A percentile compares a stretch with the other conserved stretches of the same genome.
phyloP scores from a whole-genome alignment of 2,113 vertebrate genomes.

The Gallinago media region DNA sequence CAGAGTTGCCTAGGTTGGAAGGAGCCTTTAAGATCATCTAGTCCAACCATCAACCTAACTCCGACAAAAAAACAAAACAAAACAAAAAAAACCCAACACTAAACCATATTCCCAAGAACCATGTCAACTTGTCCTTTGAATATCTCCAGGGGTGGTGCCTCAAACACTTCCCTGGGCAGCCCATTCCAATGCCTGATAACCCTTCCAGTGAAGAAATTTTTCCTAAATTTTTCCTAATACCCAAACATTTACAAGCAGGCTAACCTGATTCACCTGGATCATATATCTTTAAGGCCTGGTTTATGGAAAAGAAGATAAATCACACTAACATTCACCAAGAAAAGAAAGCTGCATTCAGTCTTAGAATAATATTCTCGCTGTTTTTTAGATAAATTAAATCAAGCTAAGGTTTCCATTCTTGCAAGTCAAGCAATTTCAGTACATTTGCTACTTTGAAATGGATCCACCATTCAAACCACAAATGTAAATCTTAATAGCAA shows the following conservation, averaged over 20 bases:
- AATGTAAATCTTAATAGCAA: background rate
- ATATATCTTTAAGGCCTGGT: background rate
- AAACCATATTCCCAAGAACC: too few species aligned
- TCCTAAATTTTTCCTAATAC: too few species aligned
- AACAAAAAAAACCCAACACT: too few species aligned
- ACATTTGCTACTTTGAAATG: background rate
- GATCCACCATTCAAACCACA: background rate
- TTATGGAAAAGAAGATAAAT: background rate
- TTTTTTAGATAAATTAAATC: background rate
- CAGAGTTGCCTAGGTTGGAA: too few species aligned
- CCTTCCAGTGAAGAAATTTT: too few species aligned
- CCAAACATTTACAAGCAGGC: background rate
- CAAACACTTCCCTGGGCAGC: too few species aligned
- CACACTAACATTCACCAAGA: background rate
- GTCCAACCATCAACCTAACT: too few species aligned
- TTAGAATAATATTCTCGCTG: accelerated
- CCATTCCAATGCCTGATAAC: too few species aligned
- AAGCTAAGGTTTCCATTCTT: background rate
- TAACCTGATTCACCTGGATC: background rate
- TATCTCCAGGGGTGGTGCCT: too few species aligned
- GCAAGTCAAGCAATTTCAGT: background rate
- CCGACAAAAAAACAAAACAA: too few species aligned
- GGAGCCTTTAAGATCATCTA: too few species aligned
- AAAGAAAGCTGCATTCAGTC: background rate
- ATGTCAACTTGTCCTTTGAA: too few species aligned